Percentiles rank a stretch among this genome's conserved stretches.
Evolutionary conservation across 37 sponge, comb jelly and placozoan genomes (phyloP).

Genomic region (Hexactinellida sp.): DNA sequence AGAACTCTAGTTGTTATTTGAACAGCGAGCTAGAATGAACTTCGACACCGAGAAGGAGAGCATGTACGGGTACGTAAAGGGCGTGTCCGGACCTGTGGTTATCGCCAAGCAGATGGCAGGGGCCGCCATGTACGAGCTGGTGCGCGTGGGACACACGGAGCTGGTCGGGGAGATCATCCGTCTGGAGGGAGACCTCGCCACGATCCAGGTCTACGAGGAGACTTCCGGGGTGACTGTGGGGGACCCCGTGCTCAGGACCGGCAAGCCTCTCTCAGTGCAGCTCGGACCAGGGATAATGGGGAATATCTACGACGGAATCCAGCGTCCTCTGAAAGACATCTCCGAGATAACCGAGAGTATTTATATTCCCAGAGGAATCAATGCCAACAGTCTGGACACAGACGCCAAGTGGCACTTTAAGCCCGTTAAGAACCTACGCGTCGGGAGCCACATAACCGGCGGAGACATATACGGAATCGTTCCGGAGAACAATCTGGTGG

Average conservation of each 20-base stretch:
- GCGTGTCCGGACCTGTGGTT: conserved; percentile 96
- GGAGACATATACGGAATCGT: conserved; percentile 82
- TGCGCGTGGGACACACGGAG: conserved; percentile 87
- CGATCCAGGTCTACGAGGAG: conserved; percentile 93
- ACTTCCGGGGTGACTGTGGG: conserved; percentile 94
- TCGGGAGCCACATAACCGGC: conserved; percentile 80
- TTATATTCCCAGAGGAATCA: conserved; percentile 92
- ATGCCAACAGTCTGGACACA: conserved; percentile 50
- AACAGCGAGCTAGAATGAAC: background rate
- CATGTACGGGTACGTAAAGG: conserved; percentile 84
- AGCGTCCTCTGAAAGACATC: conserved; percentile 91
- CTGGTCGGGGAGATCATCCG: conserved; percentile 97
- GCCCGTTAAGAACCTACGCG: conserved; percentile 44
- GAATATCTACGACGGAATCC: conserved; percentile 96
- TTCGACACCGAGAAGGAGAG: conserved; percentile 75
- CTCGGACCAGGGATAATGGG: conserved; percentile 95
- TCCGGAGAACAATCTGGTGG: conserved; percentile 81
- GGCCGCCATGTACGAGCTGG: conserved; percentile 99
- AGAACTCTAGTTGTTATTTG: too few relatives aligned
- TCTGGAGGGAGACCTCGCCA: conserved; percentile 90
- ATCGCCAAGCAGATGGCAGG: conserved; percentile 90
- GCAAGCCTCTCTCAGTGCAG: conserved; percentile 99
- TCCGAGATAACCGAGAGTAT: conserved; percentile 76
- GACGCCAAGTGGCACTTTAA: conserved; percentile 65
- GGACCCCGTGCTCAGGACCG: conserved; percentile 90